These are phyloP conservation scores for Gymnoscopelus microlampas DNA, from an alignment of 2,797 vertebrate genomes.

Conservation along the genomic window DNA sequence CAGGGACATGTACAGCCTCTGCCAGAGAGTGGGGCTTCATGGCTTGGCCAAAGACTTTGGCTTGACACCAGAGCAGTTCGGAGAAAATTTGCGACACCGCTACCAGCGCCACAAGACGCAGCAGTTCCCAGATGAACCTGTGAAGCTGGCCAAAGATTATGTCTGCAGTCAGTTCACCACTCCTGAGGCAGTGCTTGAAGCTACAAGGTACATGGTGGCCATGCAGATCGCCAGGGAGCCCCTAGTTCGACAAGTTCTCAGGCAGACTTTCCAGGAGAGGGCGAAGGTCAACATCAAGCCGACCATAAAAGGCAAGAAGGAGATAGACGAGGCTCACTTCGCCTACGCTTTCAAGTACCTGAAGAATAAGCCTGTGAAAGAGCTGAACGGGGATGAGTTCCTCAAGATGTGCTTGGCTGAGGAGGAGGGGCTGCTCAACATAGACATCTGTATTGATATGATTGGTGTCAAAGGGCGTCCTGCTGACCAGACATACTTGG, in stretches of 20 bases:
- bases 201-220: conserved; percentile 98
- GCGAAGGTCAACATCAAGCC: conserved; percentile 97
- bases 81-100: conserved; percentile 97
- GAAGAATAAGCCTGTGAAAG: conserved; percentile 98
- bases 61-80: conserved; percentile 97
- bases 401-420: conserved; percentile 96
- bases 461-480: conserved; percentile 97
- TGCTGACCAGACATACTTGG: conserved; percentile 96
- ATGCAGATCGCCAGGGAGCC: conserved; percentile 98
- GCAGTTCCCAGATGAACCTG: conserved; percentile 97
- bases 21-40: conserved; percentile 94
- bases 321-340: conserved; percentile 95
- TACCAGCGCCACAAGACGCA: conserved; percentile 98
- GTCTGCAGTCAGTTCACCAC: conserved; percentile 95
- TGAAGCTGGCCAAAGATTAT: conserved; percentile 97
- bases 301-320: conserved; percentile 99
- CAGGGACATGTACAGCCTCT: conserved; percentile 99
- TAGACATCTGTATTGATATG: conserved; percentile 97
- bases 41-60: conserved; percentile 98
- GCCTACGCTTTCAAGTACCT: conserved; percentile 98
- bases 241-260: conserved; percentile 94
- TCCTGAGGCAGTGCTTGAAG: conserved; percentile 93
- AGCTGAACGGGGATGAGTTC: conserved; percentile 96
- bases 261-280: conserved; percentile 97
- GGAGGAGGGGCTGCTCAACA: conserved; percentile 90